Base-by-base conservation (phyloP, 2,113 vertebrate species). In the Xiphophorus maculatus region DNA sequence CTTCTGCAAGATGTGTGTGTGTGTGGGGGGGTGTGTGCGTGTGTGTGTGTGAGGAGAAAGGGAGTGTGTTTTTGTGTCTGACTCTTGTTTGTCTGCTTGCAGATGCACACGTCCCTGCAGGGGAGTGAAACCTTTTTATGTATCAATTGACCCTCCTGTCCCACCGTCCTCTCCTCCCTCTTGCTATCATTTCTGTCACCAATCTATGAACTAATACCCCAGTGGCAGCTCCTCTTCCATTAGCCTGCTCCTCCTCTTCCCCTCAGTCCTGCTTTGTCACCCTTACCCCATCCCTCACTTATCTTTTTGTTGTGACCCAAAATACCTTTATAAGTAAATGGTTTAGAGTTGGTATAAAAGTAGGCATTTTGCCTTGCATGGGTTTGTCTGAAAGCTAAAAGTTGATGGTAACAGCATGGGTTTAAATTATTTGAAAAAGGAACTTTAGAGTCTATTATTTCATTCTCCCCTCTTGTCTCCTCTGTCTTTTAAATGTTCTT, bases 201-300 rank as follows among this genome's bases (percentile, higher is more conserved):
- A 90, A 93, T 93, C 93, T 84, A 89, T 90, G 88, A 81, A 58
- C 79, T 79, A 92, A 93, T 92, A 92, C 92, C 89, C 92, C 79
- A 87, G 92, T 92, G 92, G 91, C 92, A 84, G 86, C 86, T 93
- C 88, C 72, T 87, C 91, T 94, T 93, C 91, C 92, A 92, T 93
- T 92, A 93, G 84, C 86, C 81, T 69, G 79, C 90, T 79, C 81
- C 82, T 88, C 84, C 79, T 79, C 63, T 63, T 65, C 62, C 77
- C 84, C 28, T 69, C 40, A 48, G 65, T 60, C 63, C 32, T 66
- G 67, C 81, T 82, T 90, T 90, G 76, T 83, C 87, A 83, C 76
- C 81, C 66, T 72, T 82, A 25, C 48, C 19, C 71, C 84, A 91
- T 81, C 77, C 85, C 68, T 73, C 64, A 68, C 61, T 83, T 73